Percentiles rank a stretch among this genome's conserved stretches.
phyloP scores from a whole-genome alignment of 2,888 invertebrate genomes.

The Thymelicus acteon region DNA sequence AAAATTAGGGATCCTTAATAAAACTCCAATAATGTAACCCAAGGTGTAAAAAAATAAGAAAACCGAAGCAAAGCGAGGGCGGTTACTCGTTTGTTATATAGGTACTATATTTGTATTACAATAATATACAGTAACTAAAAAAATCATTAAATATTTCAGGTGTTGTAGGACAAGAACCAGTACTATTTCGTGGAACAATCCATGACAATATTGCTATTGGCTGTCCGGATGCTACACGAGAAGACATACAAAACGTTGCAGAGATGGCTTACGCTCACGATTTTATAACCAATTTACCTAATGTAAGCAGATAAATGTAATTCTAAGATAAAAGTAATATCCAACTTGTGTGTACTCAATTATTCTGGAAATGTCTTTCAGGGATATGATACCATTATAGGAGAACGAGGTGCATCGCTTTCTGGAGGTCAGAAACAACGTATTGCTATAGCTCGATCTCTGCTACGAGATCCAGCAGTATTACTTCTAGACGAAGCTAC shows the following conservation, averaged over 20 bases:
- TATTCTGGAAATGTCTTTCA: constrained; percentile 47
- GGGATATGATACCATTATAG: constrained; percentile 92
- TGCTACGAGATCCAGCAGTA: constrained; percentile 90
- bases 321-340: background rate
- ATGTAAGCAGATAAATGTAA: constrained; percentile 74
- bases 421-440: constrained; percentile 94
- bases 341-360: too few relatives aligned
- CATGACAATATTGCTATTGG: constrained; percentile 90
- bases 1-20: too few relatives aligned
- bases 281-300: constrained; percentile 89
- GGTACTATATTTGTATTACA: too few relatives aligned
- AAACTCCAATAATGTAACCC: too few relatives aligned
- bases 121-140: background rate
- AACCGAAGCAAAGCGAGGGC: too few relatives aligned
- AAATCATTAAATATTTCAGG: constrained; percentile 61
- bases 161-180: constrained; percentile 95
- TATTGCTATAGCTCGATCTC: constrained; percentile 92
- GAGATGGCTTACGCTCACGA: constrained; percentile 91
- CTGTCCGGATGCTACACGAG: constrained; percentile 85
- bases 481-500: constrained; percentile 92
- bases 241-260: constrained; percentile 89
- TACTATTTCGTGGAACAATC: constrained; percentile 92
- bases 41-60: too few relatives aligned
- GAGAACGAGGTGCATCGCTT: constrained; percentile 91
- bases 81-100: too few relatives aligned